Evolutionary conservation across 2,797 vertebrate genomes (phyloP).

Genomic region (Phoebastria nigripes): DNA sequence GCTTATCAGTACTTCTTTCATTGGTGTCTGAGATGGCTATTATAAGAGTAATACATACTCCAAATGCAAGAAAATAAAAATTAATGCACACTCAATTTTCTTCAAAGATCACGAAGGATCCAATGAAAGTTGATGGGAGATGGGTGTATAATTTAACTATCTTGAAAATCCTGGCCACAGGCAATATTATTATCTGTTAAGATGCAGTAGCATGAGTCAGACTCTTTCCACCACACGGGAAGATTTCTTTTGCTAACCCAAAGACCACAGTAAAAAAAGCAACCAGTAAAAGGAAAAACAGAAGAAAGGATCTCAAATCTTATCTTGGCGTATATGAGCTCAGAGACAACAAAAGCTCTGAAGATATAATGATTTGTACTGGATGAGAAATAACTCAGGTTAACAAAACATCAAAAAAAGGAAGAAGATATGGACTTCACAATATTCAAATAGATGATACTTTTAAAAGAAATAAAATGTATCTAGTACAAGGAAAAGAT

Average conservation of each 20-base stretch:
- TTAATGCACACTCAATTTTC: background rate
- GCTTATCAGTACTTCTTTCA: background rate
- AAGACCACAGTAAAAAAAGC: background rate
- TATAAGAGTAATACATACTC: background rate
- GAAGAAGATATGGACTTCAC: background rate
- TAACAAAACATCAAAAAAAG: background rate
- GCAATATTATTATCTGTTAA: background rate
- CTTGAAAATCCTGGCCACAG: background rate
- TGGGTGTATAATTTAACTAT: background rate
- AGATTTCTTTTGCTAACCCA: background rate
- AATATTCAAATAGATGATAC: background rate
- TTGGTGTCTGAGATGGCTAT: background rate
- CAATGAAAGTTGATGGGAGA: background rate
- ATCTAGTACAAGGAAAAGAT: background rate
- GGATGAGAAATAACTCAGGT: background rate
- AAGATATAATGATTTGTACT: background rate
- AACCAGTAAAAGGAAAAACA: background rate
- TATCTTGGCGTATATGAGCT: background rate
- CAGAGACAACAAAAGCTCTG: background rate
- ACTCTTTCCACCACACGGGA: background rate
- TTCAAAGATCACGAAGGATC: background rate
- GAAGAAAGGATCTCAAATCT: background rate
- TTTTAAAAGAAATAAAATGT: background rate
- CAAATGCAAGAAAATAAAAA: slow-evolving; percentile 4
- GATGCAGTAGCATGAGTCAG: background rate